Conservation (phyloP, 2,888 invertebrate species). For the Chrysomela aeneicollis region DNA sequence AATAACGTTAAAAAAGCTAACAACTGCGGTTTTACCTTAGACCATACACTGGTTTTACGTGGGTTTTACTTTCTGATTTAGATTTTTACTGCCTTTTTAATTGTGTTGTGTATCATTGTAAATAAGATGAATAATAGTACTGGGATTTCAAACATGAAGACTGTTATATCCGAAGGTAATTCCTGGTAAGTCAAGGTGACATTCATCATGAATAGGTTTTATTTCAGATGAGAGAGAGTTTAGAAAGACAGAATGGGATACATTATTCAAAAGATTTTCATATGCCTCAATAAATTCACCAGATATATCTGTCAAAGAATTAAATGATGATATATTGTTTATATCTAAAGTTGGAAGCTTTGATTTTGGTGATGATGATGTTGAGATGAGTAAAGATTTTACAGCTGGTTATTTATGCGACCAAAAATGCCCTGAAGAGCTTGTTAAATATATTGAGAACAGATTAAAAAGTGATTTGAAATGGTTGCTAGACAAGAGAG, state of each 20-base stretch:
- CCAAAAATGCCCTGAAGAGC: neutral
- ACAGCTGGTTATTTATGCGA: too few relatives aligned
- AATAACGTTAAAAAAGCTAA: too few relatives aligned
- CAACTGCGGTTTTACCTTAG: too few relatives aligned
- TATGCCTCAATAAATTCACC: neutral
- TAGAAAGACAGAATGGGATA: neutral
- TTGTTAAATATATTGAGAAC: conserved; percentile 29
- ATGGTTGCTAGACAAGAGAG: conserved; percentile 11
- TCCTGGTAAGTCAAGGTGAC: too few relatives aligned
- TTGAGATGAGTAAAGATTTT: too few relatives aligned
- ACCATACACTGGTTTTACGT: too few relatives aligned
- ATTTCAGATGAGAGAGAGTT: too few relatives aligned
- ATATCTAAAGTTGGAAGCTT: neutral
- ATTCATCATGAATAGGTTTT: too few relatives aligned
- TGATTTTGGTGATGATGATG: neutral
- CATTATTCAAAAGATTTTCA: neutral
- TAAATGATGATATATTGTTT: neutral
- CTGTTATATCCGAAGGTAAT: too few relatives aligned
- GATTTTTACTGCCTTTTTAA: too few relatives aligned
- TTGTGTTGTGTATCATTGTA: neutral
- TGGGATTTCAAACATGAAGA: too few relatives aligned
- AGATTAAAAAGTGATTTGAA: conserved; percentile 20
- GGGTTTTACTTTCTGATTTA: too few relatives aligned
- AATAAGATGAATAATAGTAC: neutral
- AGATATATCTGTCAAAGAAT: neutral